phyloP scores from a whole-genome alignment of 1,140 invertebrate species.

The Melitaea cinxia region DNA sequence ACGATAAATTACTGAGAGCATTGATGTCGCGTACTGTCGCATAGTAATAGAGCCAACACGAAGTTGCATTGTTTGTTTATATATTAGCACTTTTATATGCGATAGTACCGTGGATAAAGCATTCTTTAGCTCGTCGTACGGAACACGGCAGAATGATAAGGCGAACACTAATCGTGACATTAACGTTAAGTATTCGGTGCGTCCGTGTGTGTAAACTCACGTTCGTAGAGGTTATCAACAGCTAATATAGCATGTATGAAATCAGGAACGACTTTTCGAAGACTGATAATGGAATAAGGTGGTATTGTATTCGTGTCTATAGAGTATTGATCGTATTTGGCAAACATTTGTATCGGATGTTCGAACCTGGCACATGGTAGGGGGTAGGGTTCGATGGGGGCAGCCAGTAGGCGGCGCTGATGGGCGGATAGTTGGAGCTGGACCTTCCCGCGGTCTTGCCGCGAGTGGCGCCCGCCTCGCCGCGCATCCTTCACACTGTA shows the following conservation, averaged over 20 bases:
- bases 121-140: slow-evolving; percentile 1
- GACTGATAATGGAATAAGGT: slow-evolving; percentile 7
- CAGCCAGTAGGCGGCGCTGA: slow-evolving; percentile 90
- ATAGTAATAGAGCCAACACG: slow-evolving; percentile 26
- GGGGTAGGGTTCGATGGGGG: slow-evolving; percentile 87
- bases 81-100: slow-evolving; percentile 10
- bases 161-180: slow-evolving; percentile 25
- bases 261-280: background rate
- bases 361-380: slow-evolving; percentile 88
- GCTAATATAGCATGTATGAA: background rate
- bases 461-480: slow-evolving; percentile 71
- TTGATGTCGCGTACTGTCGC: slow-evolving; percentile 22
- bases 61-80: slow-evolving; percentile 34
- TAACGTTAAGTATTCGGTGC: background rate
- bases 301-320: background rate
- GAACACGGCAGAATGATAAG: slow-evolving; percentile 22
- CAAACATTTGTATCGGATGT: slow-evolving; percentile 5
- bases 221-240: slow-evolving; percentile 13
- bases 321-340: background rate
- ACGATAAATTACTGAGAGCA: slow-evolving; percentile 23
- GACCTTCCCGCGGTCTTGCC: slow-evolving; percentile 65
- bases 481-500: slow-evolving; percentile 72
- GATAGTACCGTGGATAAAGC: slow-evolving; percentile 2
- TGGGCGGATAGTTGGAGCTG: slow-evolving; percentile 85
- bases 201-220: slow-evolving; percentile 13